Evolutionary conservation across 1,140 invertebrate genomes (phyloP).

Genomic region (Brachionus koreanus): DNA sequence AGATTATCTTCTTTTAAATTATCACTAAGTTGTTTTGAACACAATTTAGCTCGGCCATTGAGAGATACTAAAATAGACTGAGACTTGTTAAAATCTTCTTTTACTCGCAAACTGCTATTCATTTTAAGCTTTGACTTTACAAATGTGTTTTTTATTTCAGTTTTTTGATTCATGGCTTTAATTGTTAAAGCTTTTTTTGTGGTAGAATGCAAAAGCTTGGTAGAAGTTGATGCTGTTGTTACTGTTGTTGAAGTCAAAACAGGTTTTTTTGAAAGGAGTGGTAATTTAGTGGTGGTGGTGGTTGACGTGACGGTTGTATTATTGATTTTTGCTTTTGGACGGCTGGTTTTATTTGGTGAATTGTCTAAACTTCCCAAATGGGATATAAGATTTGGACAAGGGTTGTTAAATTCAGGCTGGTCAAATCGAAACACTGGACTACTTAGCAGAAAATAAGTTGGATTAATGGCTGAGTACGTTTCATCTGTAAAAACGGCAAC

Average conservation of each 20-base stretch:
- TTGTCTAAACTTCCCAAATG: background rate
- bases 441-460: constrained; percentile 26
- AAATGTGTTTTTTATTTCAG: background rate
- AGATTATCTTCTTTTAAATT: background rate
- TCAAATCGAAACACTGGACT: constrained; percentile 29
- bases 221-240: background rate
- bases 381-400: background rate
- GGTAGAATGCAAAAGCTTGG: background rate
- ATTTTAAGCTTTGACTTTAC: background rate
- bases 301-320: background rate
- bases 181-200: background rate
- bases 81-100: background rate
- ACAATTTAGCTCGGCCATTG: background rate
- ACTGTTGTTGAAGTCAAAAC: background rate
- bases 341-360: background rate
- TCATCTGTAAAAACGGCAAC: constrained; percentile 42
- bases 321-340: background rate
- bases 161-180: constrained; percentile 13
- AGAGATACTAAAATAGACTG: background rate
- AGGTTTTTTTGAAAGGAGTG: background rate
- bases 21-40: background rate
- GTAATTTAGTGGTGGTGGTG: background rate
- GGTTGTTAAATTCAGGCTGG: background rate
- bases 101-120: background rate
- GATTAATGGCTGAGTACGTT: constrained; percentile 6